phyloP scores from a whole-genome alignment of 2,888 invertebrate species.

The Cotesia congregata region DNA sequence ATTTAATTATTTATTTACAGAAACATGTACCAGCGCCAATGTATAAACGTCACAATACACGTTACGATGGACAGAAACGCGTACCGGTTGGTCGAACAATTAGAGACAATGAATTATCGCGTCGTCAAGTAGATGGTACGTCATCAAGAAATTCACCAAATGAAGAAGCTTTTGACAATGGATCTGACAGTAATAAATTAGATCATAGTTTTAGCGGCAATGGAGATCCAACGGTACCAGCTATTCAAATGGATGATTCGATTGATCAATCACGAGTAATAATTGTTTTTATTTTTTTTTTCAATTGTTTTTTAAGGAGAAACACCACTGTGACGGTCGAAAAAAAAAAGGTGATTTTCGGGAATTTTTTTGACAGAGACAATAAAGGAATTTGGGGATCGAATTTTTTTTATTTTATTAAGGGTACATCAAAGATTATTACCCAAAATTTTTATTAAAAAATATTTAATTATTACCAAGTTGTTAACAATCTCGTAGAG shows the following conservation, averaged over 20 bases:
- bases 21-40: conserved; percentile 61
- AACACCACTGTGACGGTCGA: too few relatives aligned
- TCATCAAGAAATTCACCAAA: conserved; percentile 36
- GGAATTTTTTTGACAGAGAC: too few relatives aligned
- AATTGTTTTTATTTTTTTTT: background rate
- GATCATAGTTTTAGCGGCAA: conserved; percentile 54
- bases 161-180: conserved; percentile 42
- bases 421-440: too few relatives aligned
- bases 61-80: conserved; percentile 71
- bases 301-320: too few relatives aligned
- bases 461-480: too few relatives aligned
- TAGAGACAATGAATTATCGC: conserved; percentile 40
- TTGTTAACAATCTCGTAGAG: too few relatives aligned
- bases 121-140: conserved; percentile 27
- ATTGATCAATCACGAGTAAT: conserved; percentile 34
- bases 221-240: conserved; percentile 61
- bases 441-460: too few relatives aligned
- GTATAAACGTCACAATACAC: conserved; percentile 67
- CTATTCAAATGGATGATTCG: conserved; percentile 58
- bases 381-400: too few relatives aligned
- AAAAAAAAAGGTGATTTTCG: too few relatives aligned
- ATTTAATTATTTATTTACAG: conserved; percentile 46
- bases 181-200: conserved; percentile 47
- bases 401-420: too few relatives aligned
- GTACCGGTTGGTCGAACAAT: conserved; percentile 67